Conservation (phyloP, 2,113 vertebrate genomes). For the Phylloscopus trochiloides region DNA sequence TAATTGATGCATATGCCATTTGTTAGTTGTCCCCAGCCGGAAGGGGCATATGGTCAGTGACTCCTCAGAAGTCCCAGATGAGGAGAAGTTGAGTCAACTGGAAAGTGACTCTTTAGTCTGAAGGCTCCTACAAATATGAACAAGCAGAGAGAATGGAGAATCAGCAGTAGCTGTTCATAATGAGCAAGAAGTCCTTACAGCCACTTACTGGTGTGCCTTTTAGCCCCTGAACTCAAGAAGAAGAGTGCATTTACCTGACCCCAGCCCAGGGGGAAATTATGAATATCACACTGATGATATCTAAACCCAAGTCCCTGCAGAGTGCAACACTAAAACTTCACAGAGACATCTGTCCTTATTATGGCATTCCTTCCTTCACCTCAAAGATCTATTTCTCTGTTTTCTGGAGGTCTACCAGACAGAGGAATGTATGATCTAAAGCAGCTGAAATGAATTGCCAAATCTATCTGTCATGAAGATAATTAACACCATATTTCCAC, state of each 20-base stretch:
- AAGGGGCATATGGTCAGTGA: neutral
- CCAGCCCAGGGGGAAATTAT: neutral
- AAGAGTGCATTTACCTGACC: neutral
- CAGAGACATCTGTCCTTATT: slow-evolving; percentile 11
- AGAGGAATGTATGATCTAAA: slow-evolving; percentile 22
- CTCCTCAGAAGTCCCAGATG: neutral
- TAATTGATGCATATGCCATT: neutral
- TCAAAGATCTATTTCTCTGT: slow-evolving; percentile 13
- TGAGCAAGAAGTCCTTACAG: neutral
- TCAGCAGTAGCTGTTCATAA: neutral
- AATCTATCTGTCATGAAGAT: slow-evolving; percentile 47
- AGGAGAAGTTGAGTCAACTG: neutral
- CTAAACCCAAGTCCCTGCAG: neutral
- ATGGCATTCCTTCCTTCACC: slow-evolving; percentile 38
- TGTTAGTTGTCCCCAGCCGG: neutral
- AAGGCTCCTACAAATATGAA: neutral
- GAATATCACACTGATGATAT: neutral
- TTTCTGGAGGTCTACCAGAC: slow-evolving; percentile 38
- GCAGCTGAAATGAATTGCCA: slow-evolving; percentile 37
- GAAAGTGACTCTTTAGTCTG: neutral
- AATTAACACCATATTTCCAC: slow-evolving; percentile 48
- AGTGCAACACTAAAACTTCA: slow-evolving; percentile 2
- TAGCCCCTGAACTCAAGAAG: neutral
- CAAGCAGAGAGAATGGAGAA: neutral
- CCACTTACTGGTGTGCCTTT: neutral